These are phyloP conservation scores for Tenrec ecaudatus DNA, from an alignment of 2,113 vertebrate species.

Conservation along the genomic window DNA sequence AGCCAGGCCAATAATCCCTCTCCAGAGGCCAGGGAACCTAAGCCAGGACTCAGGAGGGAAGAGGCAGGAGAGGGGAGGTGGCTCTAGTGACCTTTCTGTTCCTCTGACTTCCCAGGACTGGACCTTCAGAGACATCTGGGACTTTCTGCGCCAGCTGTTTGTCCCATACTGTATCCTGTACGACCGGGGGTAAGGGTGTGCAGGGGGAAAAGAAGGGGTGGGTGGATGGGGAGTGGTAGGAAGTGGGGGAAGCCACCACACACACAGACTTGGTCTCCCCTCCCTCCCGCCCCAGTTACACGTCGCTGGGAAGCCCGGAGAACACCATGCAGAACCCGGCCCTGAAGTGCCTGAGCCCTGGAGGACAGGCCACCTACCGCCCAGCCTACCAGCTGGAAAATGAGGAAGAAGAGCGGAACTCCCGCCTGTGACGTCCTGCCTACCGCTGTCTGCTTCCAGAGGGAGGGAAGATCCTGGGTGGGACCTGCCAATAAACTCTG, in stretches of 20 bases:
- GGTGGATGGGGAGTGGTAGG: rapidly evolving
- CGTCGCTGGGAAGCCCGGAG: slow-evolving; percentile 94
- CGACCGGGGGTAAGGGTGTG: slow-evolving; percentile 93
- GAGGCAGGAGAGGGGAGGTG: not conserved
- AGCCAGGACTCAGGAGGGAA: not conserved
- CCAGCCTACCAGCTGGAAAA: slow-evolving; percentile 94
- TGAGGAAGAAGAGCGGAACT: slow-evolving; percentile 93
- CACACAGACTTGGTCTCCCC: not conserved
- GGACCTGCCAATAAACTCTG: slow-evolving; percentile 65
- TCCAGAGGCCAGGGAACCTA: not conserved
- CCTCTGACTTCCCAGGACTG: slow-evolving; percentile 90
- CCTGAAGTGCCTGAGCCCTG: slow-evolving; percentile 86
- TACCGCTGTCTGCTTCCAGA: rapidly evolving
- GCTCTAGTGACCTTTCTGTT: not conserved
- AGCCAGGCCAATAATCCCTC: not conserved
- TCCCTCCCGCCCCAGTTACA: slow-evolving; percentile 88
- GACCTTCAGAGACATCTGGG: slow-evolving; percentile 98
- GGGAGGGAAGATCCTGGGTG: not conserved
- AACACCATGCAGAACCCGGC: slow-evolving; percentile 92
- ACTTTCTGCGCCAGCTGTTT: slow-evolving; percentile 93
- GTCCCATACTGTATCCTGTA: slow-evolving; percentile 97
- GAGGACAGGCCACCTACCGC: slow-evolving; percentile 88
- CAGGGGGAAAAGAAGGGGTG: too few relatives aligned
- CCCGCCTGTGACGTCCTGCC: slow-evolving; percentile 86
- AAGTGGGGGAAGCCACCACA: not conserved